Percentiles rank a stretch among this genome's conserved stretches.
Conservation (phyloP, 2,888 invertebrate species). For the Eledona agricola region DNA sequence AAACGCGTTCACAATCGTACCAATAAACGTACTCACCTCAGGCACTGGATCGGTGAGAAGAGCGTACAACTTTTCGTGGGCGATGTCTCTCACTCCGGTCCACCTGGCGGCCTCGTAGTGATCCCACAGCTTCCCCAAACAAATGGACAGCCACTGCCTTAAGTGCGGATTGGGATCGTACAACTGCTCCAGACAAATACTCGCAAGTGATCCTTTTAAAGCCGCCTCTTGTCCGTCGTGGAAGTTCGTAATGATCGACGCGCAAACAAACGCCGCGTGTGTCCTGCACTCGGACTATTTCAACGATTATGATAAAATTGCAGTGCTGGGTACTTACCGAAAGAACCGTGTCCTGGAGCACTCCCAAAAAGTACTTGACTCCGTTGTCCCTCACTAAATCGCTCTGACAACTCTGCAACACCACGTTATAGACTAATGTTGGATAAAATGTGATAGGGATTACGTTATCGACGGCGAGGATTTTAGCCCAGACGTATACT, state of each 20-base stretch:
- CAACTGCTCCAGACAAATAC: constrained; percentile 91
- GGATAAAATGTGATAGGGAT: constrained; percentile 56
- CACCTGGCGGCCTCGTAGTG: constrained; percentile 89
- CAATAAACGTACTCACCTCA: constrained; percentile 69
- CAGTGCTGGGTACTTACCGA: constrained; percentile 68
- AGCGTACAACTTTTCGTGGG: constrained; percentile 93
- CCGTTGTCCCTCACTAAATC: constrained; percentile 94
- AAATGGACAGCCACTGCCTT: constrained; percentile 90
- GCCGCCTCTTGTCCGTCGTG: constrained; percentile 90
- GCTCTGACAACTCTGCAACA: constrained; percentile 86
- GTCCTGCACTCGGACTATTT: constrained; percentile 83
- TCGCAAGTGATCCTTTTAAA: constrained; percentile 87
- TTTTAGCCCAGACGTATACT: constrained; percentile 99
- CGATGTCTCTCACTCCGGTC: constrained; percentile 94
- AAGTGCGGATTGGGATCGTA: constrained; percentile 73
- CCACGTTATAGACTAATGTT: background rate
- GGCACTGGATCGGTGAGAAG: constrained; percentile 84
- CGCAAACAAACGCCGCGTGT: constrained; percentile 93
- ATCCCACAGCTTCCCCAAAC: constrained; percentile 90
- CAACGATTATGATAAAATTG: constrained; percentile 6
- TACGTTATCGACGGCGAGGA: constrained; percentile 94
- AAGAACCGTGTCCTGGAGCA: constrained; percentile 87
- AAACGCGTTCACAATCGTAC: constrained; percentile 1
- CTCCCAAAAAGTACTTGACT: constrained; percentile 93
- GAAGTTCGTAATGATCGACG: constrained; percentile 91